These are phyloP conservation scores for Cantharis rustica DNA, from an alignment of 2,888 invertebrate genomes.

Conservation along the genomic window DNA sequence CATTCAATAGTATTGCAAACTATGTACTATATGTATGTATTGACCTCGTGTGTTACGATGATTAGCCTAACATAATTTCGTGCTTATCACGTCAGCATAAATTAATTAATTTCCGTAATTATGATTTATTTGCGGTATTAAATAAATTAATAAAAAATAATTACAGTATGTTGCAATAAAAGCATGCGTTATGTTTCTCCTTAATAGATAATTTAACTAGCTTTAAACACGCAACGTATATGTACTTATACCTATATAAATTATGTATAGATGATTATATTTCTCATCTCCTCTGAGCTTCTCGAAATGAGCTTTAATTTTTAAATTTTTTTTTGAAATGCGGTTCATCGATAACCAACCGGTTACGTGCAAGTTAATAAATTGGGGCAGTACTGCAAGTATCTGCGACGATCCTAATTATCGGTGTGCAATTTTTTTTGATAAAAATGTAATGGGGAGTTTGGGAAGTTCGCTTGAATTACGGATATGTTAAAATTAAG, in stretches of 20 bases:
- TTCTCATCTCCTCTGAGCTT: background rate
- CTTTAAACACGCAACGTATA: background rate
- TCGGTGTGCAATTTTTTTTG: background rate
- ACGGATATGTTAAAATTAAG: conserved; percentile 8
- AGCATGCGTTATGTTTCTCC: background rate
- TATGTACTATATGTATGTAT: background rate
- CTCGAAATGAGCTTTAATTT: background rate
- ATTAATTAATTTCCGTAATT: background rate
- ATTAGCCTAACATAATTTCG: background rate
- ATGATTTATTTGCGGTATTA: background rate
- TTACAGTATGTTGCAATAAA: background rate
- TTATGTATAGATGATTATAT: background rate
- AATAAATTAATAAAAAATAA: background rate
- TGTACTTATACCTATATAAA: too few species aligned
- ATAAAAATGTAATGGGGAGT: background rate
- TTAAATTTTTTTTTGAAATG: background rate
- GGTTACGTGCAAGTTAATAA: background rate
- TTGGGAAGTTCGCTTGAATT: background rate
- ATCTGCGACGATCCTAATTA: background rate
- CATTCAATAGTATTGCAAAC: background rate
- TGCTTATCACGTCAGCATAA: background rate
- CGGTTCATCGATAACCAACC: background rate
- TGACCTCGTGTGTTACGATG: background rate
- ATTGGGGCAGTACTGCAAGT: background rate
- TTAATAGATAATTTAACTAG: background rate